Evolutionary conservation across 2,888 invertebrate species (phyloP).

Genomic region (Monoplex corrugatus): DNA sequence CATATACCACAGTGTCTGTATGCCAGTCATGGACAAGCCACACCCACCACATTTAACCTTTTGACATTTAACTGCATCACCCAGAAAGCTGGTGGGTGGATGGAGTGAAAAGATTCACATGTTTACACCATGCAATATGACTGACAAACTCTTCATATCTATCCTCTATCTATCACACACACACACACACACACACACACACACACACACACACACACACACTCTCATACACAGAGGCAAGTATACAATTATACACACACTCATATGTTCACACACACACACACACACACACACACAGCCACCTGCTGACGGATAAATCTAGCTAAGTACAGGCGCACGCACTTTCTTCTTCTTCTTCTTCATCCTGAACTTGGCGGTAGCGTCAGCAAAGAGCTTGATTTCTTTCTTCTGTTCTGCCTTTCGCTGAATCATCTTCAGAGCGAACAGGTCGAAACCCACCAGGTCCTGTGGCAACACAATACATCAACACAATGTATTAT

Average conservation of each 20-base stretch:
- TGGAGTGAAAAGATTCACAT: no score
- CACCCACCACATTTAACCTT: no score
- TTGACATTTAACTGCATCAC: no score
- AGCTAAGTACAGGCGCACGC: conserved; percentile 6
- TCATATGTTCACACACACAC: not conserved
- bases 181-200: not conserved
- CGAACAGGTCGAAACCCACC: conserved; percentile 92
- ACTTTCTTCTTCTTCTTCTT: conserved; percentile 85
- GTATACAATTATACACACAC: no score
- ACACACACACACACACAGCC: not conserved
- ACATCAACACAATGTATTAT: no score
- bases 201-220: not conserved
- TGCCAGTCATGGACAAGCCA: no score
- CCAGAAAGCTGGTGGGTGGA: no score
- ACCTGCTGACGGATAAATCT: not conserved
- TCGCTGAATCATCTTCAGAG: conserved; percentile 89
- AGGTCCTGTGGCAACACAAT: conserved; percentile 86
- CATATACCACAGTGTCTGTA: no score
- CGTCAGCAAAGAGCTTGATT: conserved; percentile 90
- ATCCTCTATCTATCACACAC: no score
- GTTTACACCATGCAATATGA: no score
- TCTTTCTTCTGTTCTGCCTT: conserved; percentile 89
- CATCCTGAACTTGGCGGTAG: conserved; percentile 86
- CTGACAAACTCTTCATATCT: no score
- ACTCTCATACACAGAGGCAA: not conserved